phyloP scores from a whole-genome alignment of 2,113 vertebrate species.

The Eolophus roseicapilla region DNA sequence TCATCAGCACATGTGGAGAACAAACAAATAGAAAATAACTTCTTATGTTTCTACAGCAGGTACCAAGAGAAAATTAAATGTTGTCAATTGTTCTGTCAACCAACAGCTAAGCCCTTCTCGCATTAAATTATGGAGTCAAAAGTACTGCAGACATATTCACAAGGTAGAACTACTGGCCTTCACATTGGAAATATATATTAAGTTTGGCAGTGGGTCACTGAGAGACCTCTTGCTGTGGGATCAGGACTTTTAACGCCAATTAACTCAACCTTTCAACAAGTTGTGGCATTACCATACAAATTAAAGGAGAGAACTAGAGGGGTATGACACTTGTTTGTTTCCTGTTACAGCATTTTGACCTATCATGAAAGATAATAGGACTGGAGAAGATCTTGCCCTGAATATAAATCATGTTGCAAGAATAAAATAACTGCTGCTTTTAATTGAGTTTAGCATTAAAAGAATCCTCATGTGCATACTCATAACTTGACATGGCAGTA shows the following conservation, averaged over 20 bases:
- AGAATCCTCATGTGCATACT: neutral
- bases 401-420: neutral
- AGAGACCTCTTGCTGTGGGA: neutral
- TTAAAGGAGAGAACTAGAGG: neutral
- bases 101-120: neutral
- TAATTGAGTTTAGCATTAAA: neutral
- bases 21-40: conserved; percentile 6
- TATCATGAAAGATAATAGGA: neutral
- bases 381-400: neutral
- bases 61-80: neutral
- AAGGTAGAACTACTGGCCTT: neutral
- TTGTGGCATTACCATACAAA: neutral
- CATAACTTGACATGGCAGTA: neutral
- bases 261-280: neutral
- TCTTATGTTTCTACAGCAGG: neutral
- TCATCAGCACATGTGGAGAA: neutral
- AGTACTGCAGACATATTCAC: neutral
- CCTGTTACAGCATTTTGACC: neutral
- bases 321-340: neutral
- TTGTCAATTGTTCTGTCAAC: neutral
- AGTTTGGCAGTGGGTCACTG: neutral
- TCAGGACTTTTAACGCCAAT: neutral
- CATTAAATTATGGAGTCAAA: neutral
- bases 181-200: neutral
- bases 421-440: neutral